Evolutionary conservation across 2,888 invertebrate genomes (phyloP).

Genomic region (Gastrophysa polygoni): DNA sequence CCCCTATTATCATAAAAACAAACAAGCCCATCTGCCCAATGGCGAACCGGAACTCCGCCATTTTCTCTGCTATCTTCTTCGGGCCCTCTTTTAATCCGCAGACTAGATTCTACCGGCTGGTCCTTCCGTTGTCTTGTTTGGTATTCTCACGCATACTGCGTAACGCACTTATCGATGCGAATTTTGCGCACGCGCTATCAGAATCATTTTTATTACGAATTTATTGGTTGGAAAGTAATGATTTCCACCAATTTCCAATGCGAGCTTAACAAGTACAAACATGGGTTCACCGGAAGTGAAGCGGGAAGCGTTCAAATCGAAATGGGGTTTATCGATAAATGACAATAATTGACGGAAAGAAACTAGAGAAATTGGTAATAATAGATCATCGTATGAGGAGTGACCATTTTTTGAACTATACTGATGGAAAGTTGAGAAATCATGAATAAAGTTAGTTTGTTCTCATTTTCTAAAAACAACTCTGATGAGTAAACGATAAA

Average conservation of each 20-base stretch:
- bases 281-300: too few species aligned
- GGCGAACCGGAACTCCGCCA: constrained; percentile 53
- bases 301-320: too few species aligned
- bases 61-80: constrained; percentile 49
- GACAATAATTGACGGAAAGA: too few species aligned
- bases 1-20: constrained; percentile 53
- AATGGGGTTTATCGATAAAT: too few species aligned
- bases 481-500: too few species aligned
- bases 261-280: neutral
- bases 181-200: constrained; percentile 42
- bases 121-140: constrained; percentile 3
- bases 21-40: constrained; percentile 53
- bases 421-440: too few species aligned
- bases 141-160: constrained; percentile 47
- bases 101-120: constrained; percentile 43
- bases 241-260: neutral
- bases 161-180: constrained; percentile 50
- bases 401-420: too few species aligned
- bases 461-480: too few species aligned
- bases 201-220: constrained; percentile 14
- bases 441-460: too few species aligned
- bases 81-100: constrained; percentile 55
- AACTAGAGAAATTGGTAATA: too few species aligned
- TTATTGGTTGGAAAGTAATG: neutral
- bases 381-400: too few species aligned